Conservation (phyloP, 2,888 invertebrate species). For the Plemyria rubiginata region DNA sequence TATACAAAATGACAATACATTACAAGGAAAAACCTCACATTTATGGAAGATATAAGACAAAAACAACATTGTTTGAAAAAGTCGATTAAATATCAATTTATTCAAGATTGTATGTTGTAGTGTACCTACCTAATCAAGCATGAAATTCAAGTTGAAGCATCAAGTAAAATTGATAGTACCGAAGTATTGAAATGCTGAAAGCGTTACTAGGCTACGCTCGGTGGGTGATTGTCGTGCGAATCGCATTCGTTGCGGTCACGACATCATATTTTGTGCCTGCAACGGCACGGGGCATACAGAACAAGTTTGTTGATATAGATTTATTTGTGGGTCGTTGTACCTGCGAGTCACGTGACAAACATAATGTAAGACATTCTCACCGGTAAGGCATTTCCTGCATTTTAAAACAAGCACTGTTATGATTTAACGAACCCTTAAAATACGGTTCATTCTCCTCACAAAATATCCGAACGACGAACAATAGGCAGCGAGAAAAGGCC, state of each 20-base stretch:
- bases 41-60: slow-evolving; percentile 9
- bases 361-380: slow-evolving; percentile 55
- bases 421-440: slow-evolving; percentile 65
- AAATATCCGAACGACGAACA: slow-evolving; percentile 62
- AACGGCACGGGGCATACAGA: slow-evolving; percentile 30
- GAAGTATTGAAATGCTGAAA: slow-evolving; percentile 77
- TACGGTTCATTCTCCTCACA: slow-evolving; percentile 74
- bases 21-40: slow-evolving; percentile 33
- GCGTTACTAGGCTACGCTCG: slow-evolving; percentile 77
- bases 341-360: slow-evolving; percentile 49
- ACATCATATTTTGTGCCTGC: slow-evolving; percentile 47
- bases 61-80: slow-evolving; percentile 9
- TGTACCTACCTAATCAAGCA: not conserved
- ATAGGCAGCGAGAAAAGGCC: slow-evolving; percentile 71
- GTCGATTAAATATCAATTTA: not conserved
- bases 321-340: slow-evolving; percentile 58
- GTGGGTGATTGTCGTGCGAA: slow-evolving; percentile 55
- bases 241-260: slow-evolving; percentile 62
- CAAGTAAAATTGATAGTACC: slow-evolving; percentile 24
- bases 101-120: no score
- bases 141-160: slow-evolving; percentile 8
- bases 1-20: slow-evolving; percentile 26
- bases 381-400: slow-evolving; percentile 66
- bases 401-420: slow-evolving; percentile 67
- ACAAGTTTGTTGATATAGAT: slow-evolving; percentile 40